phyloP scores from a whole-genome alignment of 1,140 invertebrate genomes.

The Drosophila nannoptera region DNA sequence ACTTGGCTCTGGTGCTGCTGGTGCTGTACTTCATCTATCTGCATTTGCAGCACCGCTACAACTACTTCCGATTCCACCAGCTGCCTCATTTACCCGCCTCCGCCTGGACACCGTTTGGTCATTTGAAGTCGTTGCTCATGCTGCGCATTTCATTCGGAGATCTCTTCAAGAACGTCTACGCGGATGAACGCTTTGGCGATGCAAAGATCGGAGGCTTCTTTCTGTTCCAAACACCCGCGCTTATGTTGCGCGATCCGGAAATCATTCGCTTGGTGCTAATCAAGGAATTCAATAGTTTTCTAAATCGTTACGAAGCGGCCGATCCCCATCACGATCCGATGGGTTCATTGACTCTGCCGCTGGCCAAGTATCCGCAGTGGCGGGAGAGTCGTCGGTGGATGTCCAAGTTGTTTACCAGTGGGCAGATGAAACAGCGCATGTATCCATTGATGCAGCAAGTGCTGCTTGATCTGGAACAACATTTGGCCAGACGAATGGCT shows the following conservation, averaged over 20 bases:
- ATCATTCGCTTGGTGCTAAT: constrained; percentile 80
- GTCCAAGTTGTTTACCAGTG: constrained; percentile 81
- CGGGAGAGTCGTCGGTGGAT: constrained; percentile 80
- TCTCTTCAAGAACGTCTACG: constrained; percentile 63
- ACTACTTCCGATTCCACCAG: constrained; percentile 49
- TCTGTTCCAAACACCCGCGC: constrained; percentile 78
- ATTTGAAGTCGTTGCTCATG: constrained; percentile 54
- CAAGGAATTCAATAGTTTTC: constrained; percentile 79
- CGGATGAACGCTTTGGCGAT: constrained; percentile 17
- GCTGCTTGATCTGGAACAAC: constrained; percentile 49
- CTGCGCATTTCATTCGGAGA: constrained; percentile 67
- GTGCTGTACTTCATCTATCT: constrained; percentile 21
- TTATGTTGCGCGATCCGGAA: constrained; percentile 80
- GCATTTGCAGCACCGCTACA: constrained; percentile 45
- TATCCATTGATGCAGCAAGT: constrained; percentile 75
- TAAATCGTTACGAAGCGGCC: constrained; percentile 79
- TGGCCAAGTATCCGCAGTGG: constrained; percentile 79
- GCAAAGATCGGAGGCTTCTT: constrained; percentile 75
- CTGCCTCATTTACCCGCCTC: constrained; percentile 48
- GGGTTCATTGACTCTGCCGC: constrained; percentile 63
- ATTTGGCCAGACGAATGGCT: constrained; percentile 31
- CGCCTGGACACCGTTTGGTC: constrained; percentile 58
- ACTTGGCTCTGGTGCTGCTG: constrained; percentile 22
- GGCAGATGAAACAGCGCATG: constrained; percentile 81
- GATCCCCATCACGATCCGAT: constrained; percentile 54